phyloP scores from a whole-genome alignment of 2,888 invertebrate genomes.

The Andrena praecox region DNA sequence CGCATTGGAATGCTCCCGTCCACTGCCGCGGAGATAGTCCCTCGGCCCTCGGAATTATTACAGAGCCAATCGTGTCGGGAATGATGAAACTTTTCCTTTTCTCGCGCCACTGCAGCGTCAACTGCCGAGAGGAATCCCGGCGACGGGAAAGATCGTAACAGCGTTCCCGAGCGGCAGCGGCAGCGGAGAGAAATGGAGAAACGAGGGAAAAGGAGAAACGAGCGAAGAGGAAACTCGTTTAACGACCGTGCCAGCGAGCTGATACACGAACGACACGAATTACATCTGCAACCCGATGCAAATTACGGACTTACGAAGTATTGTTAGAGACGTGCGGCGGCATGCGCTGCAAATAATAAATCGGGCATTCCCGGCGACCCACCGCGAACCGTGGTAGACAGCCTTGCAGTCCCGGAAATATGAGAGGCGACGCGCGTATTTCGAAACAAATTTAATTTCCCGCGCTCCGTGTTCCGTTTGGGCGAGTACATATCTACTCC shows the following conservation, averaged over 20 bases:
- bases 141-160: conserved; percentile 31
- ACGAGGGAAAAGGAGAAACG: conserved; percentile 35
- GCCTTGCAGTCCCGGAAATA: background rate
- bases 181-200: background rate
- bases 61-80: conserved; percentile 64
- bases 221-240: conserved; percentile 69
- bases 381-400: background rate
- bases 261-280: conserved; percentile 72
- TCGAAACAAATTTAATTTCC: conserved; percentile 7
- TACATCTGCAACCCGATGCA: conserved; percentile 74
- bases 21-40: background rate
- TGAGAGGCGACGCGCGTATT: background rate
- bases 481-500: no score
- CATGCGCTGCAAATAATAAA: conserved; percentile 72
- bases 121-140: conserved; percentile 55
- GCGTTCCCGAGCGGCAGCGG: conserved; percentile 35
- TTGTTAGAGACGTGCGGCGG: conserved; percentile 69
- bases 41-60: conserved; percentile 55
- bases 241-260: conserved; percentile 67
- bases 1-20: background rate
- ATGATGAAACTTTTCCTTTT: conserved; percentile 68
- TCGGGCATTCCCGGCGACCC: conserved; percentile 17
- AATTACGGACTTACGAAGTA: conserved; percentile 73
- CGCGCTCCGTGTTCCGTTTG: no score
- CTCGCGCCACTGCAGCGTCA: conserved; percentile 59